phyloP scores from a whole-genome alignment of 2,888 invertebrate species.

The Prosopocoilus inquinatus region DNA sequence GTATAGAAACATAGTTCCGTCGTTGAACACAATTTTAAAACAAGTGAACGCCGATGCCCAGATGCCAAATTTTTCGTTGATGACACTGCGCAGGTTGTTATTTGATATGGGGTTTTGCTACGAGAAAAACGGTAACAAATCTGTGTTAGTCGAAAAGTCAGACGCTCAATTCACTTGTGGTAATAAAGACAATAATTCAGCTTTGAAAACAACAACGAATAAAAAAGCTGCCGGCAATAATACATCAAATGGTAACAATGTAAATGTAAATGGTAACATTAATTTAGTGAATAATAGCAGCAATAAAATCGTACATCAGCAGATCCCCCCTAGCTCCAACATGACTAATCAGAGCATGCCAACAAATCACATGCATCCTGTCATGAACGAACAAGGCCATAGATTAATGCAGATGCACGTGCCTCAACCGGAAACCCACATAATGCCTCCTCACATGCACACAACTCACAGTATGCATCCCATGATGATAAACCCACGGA shows the following conservation, averaged over 20 bases:
- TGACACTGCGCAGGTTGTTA: conserved; percentile 45
- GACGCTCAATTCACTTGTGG: conserved; percentile 7
- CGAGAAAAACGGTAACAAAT: conserved; percentile 45
- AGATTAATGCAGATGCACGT: conserved; percentile 29
- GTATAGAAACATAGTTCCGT: conserved; percentile 43
- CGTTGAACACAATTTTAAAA: conserved; percentile 45
- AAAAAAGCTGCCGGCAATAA: conserved; percentile 4
- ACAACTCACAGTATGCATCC: conserved; percentile 25
- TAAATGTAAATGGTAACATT: conserved; percentile 1
- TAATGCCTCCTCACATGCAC: conserved; percentile 25
- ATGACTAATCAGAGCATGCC: conserved; percentile 15
- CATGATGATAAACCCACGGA: conserved; percentile 29
- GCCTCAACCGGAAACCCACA: conserved; percentile 32
- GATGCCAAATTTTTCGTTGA: conserved; percentile 47
- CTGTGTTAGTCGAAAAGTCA: conserved; percentile 42
- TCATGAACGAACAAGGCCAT: conserved; percentile 27
- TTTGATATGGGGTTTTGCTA: conserved; percentile 50
- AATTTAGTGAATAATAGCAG: not conserved
- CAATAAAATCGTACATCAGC: conserved; percentile 9
- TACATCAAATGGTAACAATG: conserved; percentile 9
- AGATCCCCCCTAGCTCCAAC: conserved; percentile 8
- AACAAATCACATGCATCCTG: conserved; percentile 18
- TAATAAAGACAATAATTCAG: conserved; percentile 16
- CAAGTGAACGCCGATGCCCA: conserved; percentile 39
- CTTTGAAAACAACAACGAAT: not conserved